A percentile compares a stretch with the other conserved stretches of the same genome.
Conservation (phyloP, 1,140 invertebrate species). For the Penaeus indicus region DNA sequence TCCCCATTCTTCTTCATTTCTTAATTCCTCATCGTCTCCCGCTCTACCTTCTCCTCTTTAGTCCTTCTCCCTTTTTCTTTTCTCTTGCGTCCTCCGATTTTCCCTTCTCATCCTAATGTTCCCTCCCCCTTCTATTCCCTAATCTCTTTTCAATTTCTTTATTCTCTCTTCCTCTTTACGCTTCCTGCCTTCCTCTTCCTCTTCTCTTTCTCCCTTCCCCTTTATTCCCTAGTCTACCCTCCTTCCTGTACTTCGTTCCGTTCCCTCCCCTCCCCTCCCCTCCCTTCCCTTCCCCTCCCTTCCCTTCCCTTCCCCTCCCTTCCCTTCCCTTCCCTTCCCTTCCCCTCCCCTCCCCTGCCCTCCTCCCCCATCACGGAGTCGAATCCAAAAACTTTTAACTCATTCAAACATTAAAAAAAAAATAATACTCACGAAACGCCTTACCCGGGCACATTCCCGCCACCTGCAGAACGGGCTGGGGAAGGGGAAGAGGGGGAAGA, state of each 20-base stretch:
- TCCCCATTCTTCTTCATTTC: background rate
- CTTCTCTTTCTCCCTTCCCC: background rate
- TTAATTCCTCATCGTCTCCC: background rate
- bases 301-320: background rate
- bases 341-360: background rate
- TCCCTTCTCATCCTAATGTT: background rate
- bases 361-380: background rate
- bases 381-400: no score
- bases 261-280: background rate
- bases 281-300: background rate
- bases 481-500: no score
- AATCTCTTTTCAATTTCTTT: background rate
- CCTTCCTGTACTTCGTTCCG: background rate
- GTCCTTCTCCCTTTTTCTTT: slow-evolving; percentile 11
- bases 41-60: background rate
- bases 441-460: no score
- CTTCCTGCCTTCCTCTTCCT: background rate
- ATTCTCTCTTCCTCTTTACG: background rate
- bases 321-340: background rate
- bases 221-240: background rate
- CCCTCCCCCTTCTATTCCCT: background rate
- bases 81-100: background rate
- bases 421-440: no score
- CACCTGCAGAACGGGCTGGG: no score
- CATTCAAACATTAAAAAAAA: no score